Evolutionary conservation across 2,797 vertebrate genomes (phyloP), one percentile per base, ranked within the genome.

Genomic region (Emys orbicularis): DNA sequence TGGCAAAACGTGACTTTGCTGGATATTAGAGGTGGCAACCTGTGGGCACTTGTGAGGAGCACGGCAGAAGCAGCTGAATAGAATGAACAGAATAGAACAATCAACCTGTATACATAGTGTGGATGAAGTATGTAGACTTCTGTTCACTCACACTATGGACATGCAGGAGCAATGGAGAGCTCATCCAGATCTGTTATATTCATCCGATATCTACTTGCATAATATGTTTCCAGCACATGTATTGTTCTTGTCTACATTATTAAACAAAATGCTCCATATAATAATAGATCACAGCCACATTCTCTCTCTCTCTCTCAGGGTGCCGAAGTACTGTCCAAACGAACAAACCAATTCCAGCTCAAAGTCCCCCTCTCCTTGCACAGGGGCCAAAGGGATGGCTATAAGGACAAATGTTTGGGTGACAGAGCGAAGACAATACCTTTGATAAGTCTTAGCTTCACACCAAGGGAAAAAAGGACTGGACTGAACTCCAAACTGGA

Each of bases 371-470:
- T 81, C 68, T 81, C 13, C 37, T 44, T 54, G 4, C 25, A 41
- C 0, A 86, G 83, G 84, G 76, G 88, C 37, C 87, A 91, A 83
- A 56, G 50, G 49, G 93, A 95, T 86, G n/a, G 79, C 86, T 53
- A 90, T 53, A 87, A 61, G 76, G n/a, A 80, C n/a, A 68, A 44
- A 59, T 92, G 53, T 61, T 79, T 94, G 88, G 41, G 74, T 92
- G 96, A 94, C 5, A 95, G 91, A 84, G 47, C 29, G 34, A 92
- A 95, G 74, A 89, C 18, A 95, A 95, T 68, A 37, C 18, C 61
- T 68, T 68, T 68, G 31, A n/a, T n/a, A 37, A 68, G 31, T 16
- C 31, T 15, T 16, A 61, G 59, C 6, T 59, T 59, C 57, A 31
- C 29, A 59, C 13, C 29, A 59, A 34, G 29, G 29, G 27, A 27